phyloP scores from a whole-genome alignment of 2,113 vertebrate genomes.

The Lepus timidus region DNA sequence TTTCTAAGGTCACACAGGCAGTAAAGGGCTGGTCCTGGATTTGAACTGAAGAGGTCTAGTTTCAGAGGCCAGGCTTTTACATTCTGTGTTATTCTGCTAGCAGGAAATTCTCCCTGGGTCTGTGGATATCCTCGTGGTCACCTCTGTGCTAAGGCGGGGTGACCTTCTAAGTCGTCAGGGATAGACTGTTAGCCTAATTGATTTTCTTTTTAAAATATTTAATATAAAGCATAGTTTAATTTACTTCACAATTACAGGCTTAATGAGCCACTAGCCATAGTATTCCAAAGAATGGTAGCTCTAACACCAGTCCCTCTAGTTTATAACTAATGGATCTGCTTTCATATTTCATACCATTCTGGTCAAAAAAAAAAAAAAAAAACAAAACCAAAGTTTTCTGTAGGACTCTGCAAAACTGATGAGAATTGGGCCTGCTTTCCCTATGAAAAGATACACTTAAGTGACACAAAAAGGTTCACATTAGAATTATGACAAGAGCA shows the following conservation, averaged over 20 bases:
- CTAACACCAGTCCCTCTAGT: neutral
- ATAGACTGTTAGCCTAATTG: too few relatives aligned
- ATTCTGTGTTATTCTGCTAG: neutral
- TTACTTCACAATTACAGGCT: too few relatives aligned
- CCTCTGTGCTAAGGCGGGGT: neutral
- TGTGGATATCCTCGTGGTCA: neutral
- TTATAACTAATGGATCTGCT: neutral
- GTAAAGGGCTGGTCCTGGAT: neutral
- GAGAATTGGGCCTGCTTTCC: neutral
- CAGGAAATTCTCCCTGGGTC: neutral
- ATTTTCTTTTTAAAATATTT: neutral
- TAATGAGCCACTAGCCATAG: too few relatives aligned
- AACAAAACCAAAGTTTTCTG: neutral
- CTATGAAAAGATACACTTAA: neutral
- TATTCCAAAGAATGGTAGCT: neutral
- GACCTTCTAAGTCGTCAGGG: neutral
- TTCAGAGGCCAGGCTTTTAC: neutral
- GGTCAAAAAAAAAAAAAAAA: neutral
- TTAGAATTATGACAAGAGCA: neutral
- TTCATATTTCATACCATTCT: neutral
- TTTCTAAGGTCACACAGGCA: neutral
- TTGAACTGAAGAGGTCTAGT: neutral
- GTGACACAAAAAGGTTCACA: neutral
- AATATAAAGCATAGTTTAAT: too few relatives aligned
- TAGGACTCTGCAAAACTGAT: neutral